Base-by-base conservation (phyloP, 2,888 invertebrate species). In the Crocallis elinguaria region DNA sequence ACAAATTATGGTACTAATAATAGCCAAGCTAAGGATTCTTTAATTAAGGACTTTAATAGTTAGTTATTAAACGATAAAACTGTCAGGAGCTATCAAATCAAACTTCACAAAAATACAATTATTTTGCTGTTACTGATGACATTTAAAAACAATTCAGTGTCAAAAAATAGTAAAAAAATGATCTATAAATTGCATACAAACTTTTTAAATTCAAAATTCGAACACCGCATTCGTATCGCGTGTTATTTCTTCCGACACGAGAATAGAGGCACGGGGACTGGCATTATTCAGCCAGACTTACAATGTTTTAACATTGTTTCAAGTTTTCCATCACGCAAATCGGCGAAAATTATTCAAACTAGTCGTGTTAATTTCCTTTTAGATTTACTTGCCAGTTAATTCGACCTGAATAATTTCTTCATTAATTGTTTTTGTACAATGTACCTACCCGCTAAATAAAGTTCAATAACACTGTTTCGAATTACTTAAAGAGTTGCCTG, bases 281-380 rank as follows among this genome's bases (percentile, higher is more conserved):
- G 67, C 69, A 64, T 66, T 71, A 74, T 71, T 71, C 66, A 68
- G 69, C 61, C 68, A 67, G 50, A 71, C 59, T 64, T 67, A 71
- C 69, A 67, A 72, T 71, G 67, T 71, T 70, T 69, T 69, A 64
- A 49, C 72, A 75, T 73, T 72, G 74, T 75, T 54, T 73, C 66
- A 59, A 77, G 72, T 79, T 78, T 69, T 67, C 66, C 60, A 79
- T 75, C 84, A 85, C 85, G 84, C 84, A 66, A 79, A 63, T 67
- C 55, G 56, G 73, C 71, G 75, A 77, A 78, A 79, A 79, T 76
- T 73, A 74, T 75, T 74, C 69, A 67, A 68, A 68, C 64, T 63
- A 62, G 49, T 45, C 35, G 57, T 56, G 62, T 59, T 61, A 57
- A 61, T 59, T 56, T 60, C 60, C 57, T 60, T 55, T 50, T 64